Conservation (phyloP, 2,113 vertebrate species). For the Pomatorhinus ruficollis region DNA sequence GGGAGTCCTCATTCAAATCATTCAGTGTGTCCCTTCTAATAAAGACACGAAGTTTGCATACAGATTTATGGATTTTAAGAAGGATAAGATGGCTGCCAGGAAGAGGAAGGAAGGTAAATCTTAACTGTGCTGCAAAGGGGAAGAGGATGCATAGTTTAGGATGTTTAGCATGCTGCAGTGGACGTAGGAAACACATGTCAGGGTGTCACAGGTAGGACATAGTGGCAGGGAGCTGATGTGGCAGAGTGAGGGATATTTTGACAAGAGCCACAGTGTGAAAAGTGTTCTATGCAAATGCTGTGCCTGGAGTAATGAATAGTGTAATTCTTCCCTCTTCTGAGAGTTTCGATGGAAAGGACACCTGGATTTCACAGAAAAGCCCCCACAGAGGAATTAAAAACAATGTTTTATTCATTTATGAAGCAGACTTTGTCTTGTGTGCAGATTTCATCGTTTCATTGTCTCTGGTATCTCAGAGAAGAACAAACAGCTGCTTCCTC, state of each 20-base stretch:
- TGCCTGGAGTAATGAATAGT: slow-evolving; percentile 37
- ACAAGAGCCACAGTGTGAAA: background rate
- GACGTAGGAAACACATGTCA: rapidly evolving
- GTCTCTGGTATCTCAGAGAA: slow-evolving; percentile 32
- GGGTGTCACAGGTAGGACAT: background rate
- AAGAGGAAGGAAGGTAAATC: background rate
- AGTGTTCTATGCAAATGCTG: slow-evolving; percentile 44
- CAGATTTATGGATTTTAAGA: background rate
- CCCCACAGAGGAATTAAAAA: slow-evolving; percentile 38
- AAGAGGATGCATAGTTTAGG: background rate
- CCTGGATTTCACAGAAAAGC: slow-evolving; percentile 51
- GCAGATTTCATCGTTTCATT: slow-evolving; percentile 52
- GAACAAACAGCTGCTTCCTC: slow-evolving; percentile 30
- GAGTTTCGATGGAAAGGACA: slow-evolving; percentile 46
- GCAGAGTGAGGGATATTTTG: background rate
- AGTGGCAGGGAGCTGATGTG: background rate
- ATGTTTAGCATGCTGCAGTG: background rate
- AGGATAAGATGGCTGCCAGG: background rate
- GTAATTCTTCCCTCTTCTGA: slow-evolving; percentile 51
- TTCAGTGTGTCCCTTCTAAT: background rate
- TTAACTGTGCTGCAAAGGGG: background rate
- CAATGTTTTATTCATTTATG: slow-evolving; percentile 54
- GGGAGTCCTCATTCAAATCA: background rate
- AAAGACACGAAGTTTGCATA: background rate
- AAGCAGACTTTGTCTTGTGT: background rate